phyloP scores from a whole-genome alignment of 2,113 vertebrate genomes.

The Hyperopisus bebe region DNA sequence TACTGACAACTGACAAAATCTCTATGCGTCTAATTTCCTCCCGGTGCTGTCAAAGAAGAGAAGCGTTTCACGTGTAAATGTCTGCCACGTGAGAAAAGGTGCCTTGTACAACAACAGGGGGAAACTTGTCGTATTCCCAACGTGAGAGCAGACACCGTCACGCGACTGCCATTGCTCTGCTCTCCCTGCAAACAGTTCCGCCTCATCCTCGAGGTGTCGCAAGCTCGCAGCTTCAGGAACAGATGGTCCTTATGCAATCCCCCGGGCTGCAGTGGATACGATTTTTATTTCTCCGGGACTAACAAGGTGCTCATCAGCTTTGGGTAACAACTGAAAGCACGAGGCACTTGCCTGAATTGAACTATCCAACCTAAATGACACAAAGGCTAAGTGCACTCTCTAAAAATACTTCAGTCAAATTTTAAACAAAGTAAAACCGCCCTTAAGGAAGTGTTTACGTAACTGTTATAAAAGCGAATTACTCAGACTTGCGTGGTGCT shows the following conservation, averaged over 20 bases:
- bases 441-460: background rate
- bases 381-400: background rate
- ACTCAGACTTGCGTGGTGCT: background rate
- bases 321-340: background rate
- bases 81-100: background rate
- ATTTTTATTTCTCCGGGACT: background rate
- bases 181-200: background rate
- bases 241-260: conserved; percentile 11
- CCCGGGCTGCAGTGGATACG: background rate
- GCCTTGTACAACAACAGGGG: background rate
- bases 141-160: background rate
- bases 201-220: background rate
- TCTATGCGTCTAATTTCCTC: background rate
- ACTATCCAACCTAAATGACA: too few relatives aligned
- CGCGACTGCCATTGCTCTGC: background rate
- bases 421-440: background rate
- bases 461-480: conserved; percentile 6
- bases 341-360: background rate
- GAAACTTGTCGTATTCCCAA: background rate
- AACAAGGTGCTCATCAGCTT: background rate
- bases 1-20: background rate
- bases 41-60: background rate
- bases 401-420: background rate
- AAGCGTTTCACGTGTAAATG: background rate
- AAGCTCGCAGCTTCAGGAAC: background rate